phyloP scores from a whole-genome alignment of 1,140 invertebrate species.

The Macrobrachium nipponense region DNA sequence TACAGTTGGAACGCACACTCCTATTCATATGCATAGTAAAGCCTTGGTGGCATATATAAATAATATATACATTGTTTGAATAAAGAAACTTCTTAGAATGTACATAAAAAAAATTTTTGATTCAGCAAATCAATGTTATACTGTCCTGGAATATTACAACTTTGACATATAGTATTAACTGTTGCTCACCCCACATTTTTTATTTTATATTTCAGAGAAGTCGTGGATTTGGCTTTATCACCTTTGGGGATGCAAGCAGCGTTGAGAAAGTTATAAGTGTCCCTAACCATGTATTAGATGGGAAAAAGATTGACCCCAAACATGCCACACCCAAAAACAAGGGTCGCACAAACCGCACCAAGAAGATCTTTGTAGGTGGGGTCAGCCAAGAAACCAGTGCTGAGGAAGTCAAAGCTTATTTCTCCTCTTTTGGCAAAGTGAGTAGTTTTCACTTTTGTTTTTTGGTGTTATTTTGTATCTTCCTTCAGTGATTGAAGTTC shows the following conservation, averaged over 20 bases:
- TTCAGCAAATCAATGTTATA: no score
- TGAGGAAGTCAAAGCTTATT: conserved; percentile 91
- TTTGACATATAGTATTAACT: not conserved
- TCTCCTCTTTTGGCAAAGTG: conserved; percentile 90
- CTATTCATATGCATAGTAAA: conserved; percentile 2
- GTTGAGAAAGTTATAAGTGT: conserved; percentile 90
- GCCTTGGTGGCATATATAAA: not conserved
- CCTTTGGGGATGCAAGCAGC: conserved; percentile 87
- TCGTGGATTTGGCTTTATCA: conserved; percentile 93
- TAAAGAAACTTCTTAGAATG: not conserved
- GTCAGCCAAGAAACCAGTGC: conserved; percentile 91
- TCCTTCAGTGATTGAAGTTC: not conserved
- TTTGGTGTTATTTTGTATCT: conserved; percentile 7
- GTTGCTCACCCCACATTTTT: not conserved
- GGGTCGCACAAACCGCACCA: conserved; percentile 82
- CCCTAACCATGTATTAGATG: conserved; percentile 91
- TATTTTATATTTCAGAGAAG: conserved; percentile 78
- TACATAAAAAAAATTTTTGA: no score
- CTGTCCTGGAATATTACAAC: no score
- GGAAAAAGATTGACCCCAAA: conserved; percentile 94
- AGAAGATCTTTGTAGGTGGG: conserved; percentile 92
- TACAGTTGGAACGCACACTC: conserved; percentile 34
- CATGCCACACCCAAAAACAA: conserved; percentile 91
- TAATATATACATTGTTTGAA: not conserved
- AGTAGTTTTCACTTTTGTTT: conserved; percentile 41